A percentile compares a stretch with the other conserved stretches of the same genome.
phyloP scores from a whole-genome alignment of 2,797 vertebrate genomes.

The Oophaga sylvatica region DNA sequence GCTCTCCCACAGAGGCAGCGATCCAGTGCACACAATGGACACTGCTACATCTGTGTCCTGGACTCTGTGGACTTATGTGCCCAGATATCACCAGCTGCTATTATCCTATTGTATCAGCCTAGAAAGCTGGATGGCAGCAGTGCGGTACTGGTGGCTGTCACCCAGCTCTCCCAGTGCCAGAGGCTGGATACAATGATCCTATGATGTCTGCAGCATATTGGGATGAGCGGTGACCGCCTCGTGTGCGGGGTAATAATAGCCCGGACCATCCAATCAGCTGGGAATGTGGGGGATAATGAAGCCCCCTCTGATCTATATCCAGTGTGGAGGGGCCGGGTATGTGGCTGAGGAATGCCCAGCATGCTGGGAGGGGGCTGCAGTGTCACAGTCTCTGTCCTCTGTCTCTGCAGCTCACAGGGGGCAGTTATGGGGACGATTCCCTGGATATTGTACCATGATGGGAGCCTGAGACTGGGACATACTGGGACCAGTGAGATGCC shows the following conservation, averaged over 20 bases:
- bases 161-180: background rate
- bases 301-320: background rate
- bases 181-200: background rate
- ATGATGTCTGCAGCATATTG: background rate
- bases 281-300: background rate
- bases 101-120: background rate
- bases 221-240: no score
- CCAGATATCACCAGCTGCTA: background rate
- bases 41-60: no score
- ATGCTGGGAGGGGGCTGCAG: background rate
- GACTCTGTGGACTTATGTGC: background rate
- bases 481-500: background rate
- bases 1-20: no score
- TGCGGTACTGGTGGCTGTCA: background rate
- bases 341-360: slow-evolving; percentile 28
- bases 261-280: background rate
- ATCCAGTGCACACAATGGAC: no score
- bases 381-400: background rate
- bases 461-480: background rate
- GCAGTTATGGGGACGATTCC: background rate
- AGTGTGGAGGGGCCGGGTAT: slow-evolving; percentile 8
- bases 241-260: slow-evolving; percentile 29
- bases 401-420: background rate
- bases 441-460: background rate
- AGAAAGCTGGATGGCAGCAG: background rate